Evolutionary conservation across 2,888 invertebrate species (phyloP).

Genomic region (Tetropium fuscum): DNA sequence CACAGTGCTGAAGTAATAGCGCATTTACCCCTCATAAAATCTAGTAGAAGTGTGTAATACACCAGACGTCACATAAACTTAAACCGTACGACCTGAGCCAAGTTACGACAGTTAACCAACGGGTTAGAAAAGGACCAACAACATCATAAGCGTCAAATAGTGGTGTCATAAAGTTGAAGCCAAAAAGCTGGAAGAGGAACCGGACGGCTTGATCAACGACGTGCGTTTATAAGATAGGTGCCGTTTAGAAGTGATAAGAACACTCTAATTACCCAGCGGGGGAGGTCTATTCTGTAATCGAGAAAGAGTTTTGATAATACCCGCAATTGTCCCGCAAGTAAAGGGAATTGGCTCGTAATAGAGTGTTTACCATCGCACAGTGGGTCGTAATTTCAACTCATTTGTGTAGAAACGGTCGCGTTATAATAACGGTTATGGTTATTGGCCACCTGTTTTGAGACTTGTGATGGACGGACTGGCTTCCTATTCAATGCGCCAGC

Average conservation of each 20-base stretch:
- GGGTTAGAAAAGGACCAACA: conserved; percentile 57
- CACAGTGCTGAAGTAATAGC: conserved; percentile 64
- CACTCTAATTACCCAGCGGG: conserved; percentile 42
- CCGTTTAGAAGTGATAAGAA: conserved; percentile 49
- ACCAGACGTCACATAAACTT: conserved; percentile 66
- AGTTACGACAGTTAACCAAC: conserved; percentile 49
- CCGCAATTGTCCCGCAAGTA: conserved; percentile 59
- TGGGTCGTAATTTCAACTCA: conserved; percentile 68
- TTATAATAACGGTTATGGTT: conserved; percentile 69
- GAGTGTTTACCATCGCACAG: conserved; percentile 66
- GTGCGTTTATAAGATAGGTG: conserved; percentile 47
- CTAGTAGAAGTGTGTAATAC: conserved; percentile 66
- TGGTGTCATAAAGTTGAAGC: conserved; percentile 63
- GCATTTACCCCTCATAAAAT: conserved; percentile 66
- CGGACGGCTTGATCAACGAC: conserved; percentile 56
- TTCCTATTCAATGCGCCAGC: conserved; percentile 38
- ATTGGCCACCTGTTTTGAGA: conserved; percentile 68
- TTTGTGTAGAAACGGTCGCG: conserved; percentile 68
- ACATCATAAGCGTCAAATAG: conserved; percentile 65
- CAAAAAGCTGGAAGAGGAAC: conserved; percentile 60
- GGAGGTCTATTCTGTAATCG: conserved; percentile 36
- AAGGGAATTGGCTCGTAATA: conserved; percentile 65
- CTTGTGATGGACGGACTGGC: conserved; percentile 56
- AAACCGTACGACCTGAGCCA: conserved; percentile 54
- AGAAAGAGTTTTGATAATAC: conserved; percentile 49